These are phyloP conservation scores for Leptinotarsa tumamoca DNA, from an alignment of 2,888 invertebrate genomes.

Conservation along the genomic window DNA sequence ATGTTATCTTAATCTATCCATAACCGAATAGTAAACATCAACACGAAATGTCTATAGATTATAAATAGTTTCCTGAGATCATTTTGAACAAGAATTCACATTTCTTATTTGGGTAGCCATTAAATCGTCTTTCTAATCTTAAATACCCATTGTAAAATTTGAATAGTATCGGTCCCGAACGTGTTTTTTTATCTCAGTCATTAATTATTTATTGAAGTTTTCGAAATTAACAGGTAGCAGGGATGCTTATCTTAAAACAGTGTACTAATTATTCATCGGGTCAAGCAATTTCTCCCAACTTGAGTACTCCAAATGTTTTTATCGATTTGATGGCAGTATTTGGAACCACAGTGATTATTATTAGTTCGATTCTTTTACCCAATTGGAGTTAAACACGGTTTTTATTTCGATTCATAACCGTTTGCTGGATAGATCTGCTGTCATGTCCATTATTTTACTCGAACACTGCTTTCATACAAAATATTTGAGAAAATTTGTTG, in stretches of 20 bases:
- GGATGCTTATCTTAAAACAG: not conserved
- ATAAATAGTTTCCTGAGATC: not conserved
- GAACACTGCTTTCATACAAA: no score
- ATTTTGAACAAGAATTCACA: not conserved
- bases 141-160: constrained; percentile 45
- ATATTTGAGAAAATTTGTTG: no score
- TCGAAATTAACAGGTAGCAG: not conserved
- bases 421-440: no score
- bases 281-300: not conserved
- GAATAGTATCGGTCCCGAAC: constrained; percentile 37
- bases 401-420: no score
- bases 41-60: not conserved
- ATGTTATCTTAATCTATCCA: not conserved
- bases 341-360: no score
- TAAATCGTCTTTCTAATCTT: constrained; percentile 42
- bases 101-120: constrained; percentile 11
- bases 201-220: constrained; percentile 30
- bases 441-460: no score
- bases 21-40: not conserved
- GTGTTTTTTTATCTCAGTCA: constrained; percentile 39
- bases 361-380: no score
- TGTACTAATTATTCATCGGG: not conserved
- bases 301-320: no score
- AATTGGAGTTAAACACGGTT: no score
- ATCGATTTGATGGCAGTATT: no score